A percentile compares a stretch with the other conserved stretches of the same genome.
Conservation (phyloP, 2,113 vertebrate species). For the Cyanocitta stelleri region DNA sequence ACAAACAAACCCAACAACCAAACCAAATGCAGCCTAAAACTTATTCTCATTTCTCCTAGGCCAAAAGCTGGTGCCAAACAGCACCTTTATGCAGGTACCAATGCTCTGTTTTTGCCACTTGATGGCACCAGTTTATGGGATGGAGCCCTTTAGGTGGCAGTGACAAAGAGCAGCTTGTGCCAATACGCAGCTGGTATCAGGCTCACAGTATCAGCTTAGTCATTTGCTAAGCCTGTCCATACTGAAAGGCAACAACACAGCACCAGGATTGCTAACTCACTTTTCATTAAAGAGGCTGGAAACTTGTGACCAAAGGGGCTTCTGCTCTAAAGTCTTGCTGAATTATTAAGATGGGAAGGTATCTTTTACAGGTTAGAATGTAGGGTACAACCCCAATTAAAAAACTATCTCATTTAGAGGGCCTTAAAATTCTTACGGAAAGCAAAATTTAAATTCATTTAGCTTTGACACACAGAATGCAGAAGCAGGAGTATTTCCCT, state of each 20-base stretch:
- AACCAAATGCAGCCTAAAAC: neutral
- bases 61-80: neutral
- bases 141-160: neutral
- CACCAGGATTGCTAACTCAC: neutral
- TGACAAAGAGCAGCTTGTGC: neutral
- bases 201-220: neutral
- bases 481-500: neutral
- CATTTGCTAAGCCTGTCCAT: neutral
- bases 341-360: neutral
- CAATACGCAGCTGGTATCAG: neutral
- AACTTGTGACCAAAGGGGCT: neutral
- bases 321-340: neutral
- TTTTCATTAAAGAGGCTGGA: neutral
- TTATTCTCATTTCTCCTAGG: neutral
- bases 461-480: neutral
- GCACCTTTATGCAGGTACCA: neutral
- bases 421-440: neutral
- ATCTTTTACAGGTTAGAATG: neutral
- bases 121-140: constrained; percentile 8
- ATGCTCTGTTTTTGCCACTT: neutral
- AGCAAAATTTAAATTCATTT: neutral
- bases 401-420: neutral
- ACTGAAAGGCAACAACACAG: neutral
- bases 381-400: neutral
- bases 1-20: neutral